These are phyloP conservation scores for Sturnira hondurensis DNA, from an alignment of 2,113 vertebrate species.

Conservation along the genomic window DNA sequence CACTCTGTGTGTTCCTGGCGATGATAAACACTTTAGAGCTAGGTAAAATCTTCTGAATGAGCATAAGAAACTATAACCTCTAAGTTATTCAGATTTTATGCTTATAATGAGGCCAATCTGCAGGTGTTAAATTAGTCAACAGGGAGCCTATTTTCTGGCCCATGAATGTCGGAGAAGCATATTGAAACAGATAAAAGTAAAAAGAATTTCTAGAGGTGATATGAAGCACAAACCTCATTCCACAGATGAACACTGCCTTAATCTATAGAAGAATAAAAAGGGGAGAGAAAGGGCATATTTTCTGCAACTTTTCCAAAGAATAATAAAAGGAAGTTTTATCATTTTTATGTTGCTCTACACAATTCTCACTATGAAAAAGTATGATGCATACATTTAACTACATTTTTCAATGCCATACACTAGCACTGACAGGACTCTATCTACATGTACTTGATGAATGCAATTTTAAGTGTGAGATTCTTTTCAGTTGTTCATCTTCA, in stretches of 20 bases:
- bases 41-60: neutral
- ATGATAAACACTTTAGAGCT: neutral
- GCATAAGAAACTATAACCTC: neutral
- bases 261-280: accelerated
- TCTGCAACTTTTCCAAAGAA: neutral
- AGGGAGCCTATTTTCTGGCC: neutral
- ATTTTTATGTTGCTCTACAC: neutral
- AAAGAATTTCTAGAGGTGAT: neutral
- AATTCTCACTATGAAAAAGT: neutral
- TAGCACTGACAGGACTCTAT: neutral
- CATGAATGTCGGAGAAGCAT: constrained; percentile 4
- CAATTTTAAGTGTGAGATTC: neutral
- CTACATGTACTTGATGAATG: neutral
- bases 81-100: neutral
- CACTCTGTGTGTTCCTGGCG: neutral
- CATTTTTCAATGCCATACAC: neutral
- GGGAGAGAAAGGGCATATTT: neutral
- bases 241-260: neutral
- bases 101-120: constrained; percentile 1
- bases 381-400: neutral
- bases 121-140: constrained; percentile 15
- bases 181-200: neutral
- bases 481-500: neutral
- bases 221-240: neutral
- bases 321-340: neutral